Evolutionary conservation across 2,797 vertebrate species (phyloP), one percentile per base, ranked within the genome.

Genomic region (Lates japonicus): DNA sequence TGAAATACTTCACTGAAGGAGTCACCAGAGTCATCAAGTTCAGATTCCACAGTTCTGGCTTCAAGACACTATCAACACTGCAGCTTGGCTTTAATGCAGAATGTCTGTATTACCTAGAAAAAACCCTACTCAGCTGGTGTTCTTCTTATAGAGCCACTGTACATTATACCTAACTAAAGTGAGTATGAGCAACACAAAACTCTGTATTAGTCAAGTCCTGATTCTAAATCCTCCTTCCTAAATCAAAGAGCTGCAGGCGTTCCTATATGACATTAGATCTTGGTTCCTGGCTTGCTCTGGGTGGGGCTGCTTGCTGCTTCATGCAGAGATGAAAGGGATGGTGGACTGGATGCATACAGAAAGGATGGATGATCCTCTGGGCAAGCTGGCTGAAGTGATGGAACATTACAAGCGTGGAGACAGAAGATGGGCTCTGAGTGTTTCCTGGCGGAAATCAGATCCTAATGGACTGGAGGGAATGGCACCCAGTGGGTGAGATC

Each of bases 361-460:
- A 76, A 69, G 76, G 70, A 75, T 80, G 78, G 74, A 84, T 74
- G 78, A 84, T 82, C 16, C 84, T 60, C 59, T 4, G 7, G 76
- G 81, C 81, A 65, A 48, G 58, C 72, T 73, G 78, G 82, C 74
- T n/a, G n/a, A n/a, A 83, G 41, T 51, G 70, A 87, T 78, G 81
- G 59, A 80, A 73, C 78, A 82, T 86, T 84, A 85, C 80, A 85
- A 85, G 68, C 35, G 16, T 51, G 57, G 70, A 83, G 71, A 76
- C 52, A n/a, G 77, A 63, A 70, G 80, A 82, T 76, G 62, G 82
- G 72, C 79, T 83, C 78, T 81, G 81, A 88, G 77, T 86, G 81
- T 86, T 82, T 83, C 86, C 86, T 73, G 69, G 79, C 52, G 61
- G 85, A 88, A 91, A 89, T 87, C 57, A 74, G 78, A 87, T 85